A percentile compares a stretch with the other conserved stretches of the same genome.
Conservation (phyloP, 2,113 vertebrate genomes). For the Ramphastos sulfuratus region DNA sequence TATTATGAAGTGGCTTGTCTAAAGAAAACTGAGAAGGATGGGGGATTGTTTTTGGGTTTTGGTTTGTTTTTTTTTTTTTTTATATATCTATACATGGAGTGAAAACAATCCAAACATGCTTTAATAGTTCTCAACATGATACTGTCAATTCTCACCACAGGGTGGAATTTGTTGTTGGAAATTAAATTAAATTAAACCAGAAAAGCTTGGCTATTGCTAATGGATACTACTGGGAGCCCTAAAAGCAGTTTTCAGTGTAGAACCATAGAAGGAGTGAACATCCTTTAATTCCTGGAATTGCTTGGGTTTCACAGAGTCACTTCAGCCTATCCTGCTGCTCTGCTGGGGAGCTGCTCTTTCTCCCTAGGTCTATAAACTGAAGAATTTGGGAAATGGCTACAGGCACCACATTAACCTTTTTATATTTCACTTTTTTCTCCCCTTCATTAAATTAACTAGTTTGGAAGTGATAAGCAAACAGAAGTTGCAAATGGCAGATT, state of each 20-base stretch:
- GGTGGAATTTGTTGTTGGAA: conserved; percentile 56
- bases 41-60: neutral
- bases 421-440: neutral
- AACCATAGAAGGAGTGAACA: conserved; percentile 27
- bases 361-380: conserved; percentile 44
- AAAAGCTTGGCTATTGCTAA: conserved; percentile 51
- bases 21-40: neutral
- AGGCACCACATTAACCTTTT: neutral
- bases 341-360: conserved; percentile 29
- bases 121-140: conserved; percentile 57
- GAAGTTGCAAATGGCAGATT: conserved; percentile 11
- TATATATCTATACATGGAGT: neutral
- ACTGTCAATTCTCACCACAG: conserved; percentile 61
- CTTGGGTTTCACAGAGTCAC: conserved; percentile 4
- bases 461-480: conserved; percentile 6
- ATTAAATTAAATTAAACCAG: conserved; percentile 65
- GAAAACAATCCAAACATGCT: conserved; percentile 37
- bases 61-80: neutral
- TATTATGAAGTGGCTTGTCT: conserved; percentile 33
- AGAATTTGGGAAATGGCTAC: neutral
- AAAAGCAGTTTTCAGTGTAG: conserved; percentile 30
- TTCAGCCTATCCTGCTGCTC: neutral
- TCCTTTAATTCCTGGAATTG: conserved; percentile 34
- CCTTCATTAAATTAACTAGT: conserved; percentile 10
- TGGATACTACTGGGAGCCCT: conserved; percentile 51